These are phyloP conservation scores for Ptilonorhynchus violaceus DNA, from an alignment of 2,113 vertebrate species.

Conservation along the genomic window DNA sequence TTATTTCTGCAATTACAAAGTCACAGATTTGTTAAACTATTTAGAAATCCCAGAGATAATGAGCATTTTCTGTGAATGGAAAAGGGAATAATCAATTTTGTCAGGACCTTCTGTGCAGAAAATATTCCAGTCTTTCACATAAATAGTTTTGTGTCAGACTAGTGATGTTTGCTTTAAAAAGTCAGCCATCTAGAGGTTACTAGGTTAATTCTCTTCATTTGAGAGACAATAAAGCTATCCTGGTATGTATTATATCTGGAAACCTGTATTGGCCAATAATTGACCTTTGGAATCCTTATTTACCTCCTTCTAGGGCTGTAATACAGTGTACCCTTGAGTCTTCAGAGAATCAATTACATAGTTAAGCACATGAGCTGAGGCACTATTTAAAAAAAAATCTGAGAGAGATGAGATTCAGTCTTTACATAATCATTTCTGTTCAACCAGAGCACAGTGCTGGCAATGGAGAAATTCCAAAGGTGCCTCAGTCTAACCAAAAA, in stretches of 20 bases:
- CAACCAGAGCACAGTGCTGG: neutral
- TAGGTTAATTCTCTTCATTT: neutral
- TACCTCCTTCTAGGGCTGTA: neutral
- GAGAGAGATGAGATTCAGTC: neutral
- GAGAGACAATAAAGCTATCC: neutral
- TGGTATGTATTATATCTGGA: neutral
- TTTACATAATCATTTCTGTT: neutral
- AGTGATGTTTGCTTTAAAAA: neutral
- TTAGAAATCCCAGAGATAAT: neutral
- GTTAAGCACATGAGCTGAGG: neutral
- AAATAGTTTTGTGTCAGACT: neutral
- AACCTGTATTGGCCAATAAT: neutral
- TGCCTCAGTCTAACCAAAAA: neutral
- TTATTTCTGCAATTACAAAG: neutral
- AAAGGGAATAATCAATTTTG: neutral
- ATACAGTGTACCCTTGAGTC: neutral
- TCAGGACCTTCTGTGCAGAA: neutral
- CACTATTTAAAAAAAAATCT: neutral
- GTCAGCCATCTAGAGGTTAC: neutral
- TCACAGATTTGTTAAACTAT: neutral
- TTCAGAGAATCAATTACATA: neutral
- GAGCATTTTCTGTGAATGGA: neutral
- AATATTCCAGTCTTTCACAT: neutral
- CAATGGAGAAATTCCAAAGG: neutral
- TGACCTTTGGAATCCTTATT: neutral